Conservation (phyloP, 2,113 vertebrate species). For the Circaetus cinerascens region DNA sequence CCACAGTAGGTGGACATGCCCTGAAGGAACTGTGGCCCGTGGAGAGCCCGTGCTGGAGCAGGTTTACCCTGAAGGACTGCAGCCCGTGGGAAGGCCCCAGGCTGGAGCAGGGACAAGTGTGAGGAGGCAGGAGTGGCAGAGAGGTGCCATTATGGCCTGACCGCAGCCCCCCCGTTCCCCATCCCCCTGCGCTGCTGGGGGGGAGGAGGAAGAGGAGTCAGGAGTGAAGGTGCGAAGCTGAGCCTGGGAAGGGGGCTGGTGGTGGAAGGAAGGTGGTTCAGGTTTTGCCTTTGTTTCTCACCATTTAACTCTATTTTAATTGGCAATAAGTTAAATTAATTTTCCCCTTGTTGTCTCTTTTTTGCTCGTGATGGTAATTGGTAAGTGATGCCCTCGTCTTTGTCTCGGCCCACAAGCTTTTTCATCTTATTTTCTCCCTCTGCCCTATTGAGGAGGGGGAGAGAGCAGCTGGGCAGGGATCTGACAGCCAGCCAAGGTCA, state of each 20-base stretch:
- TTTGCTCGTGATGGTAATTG: not conserved
- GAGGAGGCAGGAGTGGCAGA: not conserved
- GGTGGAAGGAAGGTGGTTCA: not conserved
- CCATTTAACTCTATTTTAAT: not conserved
- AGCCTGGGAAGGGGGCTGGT: not conserved
- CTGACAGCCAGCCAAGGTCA: not conserved
- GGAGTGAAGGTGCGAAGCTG: not conserved
- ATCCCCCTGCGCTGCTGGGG: rapidly evolving
- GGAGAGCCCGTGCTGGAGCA: not conserved
- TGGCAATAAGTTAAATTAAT: not conserved
- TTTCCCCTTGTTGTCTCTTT: not conserved
- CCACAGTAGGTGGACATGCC: too few species aligned
- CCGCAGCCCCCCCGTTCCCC: not conserved
- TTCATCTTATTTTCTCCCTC: not conserved
- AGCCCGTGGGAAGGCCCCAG: not conserved
- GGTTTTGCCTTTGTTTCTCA: not conserved
- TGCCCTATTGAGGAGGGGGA: not conserved
- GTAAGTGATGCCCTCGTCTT: not conserved
- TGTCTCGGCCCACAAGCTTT: not conserved
- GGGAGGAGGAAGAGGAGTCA: not conserved
- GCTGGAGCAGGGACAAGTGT: not conserved
- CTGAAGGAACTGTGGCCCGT: not conserved
- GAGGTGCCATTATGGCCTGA: not conserved
- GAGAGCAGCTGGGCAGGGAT: not conserved
- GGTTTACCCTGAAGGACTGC: not conserved